phyloP scores from a whole-genome alignment of 2,113 vertebrate genomes.

The Phylloscopus whistleri region DNA sequence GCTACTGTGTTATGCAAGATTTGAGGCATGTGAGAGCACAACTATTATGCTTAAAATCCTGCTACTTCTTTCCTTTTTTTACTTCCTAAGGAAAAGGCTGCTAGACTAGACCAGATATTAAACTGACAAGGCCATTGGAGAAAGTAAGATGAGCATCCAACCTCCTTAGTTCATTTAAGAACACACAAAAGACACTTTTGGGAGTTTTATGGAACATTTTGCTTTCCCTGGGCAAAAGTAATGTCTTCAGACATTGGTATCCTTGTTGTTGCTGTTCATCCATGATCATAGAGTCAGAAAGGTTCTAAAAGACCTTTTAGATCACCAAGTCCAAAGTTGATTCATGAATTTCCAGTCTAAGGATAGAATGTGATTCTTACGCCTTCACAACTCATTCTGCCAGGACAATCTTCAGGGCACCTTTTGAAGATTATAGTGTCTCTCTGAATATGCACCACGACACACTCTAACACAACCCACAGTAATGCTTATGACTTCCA shows the following conservation, averaged over 20 bases:
- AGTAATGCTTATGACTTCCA: neutral
- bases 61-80: neutral
- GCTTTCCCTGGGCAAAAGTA: neutral
- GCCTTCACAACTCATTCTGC: neutral
- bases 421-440: neutral
- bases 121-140: neutral
- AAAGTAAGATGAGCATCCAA: neutral
- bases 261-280: neutral
- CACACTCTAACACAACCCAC: neutral
- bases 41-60: neutral
- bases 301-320: neutral
- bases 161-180: neutral
- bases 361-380: neutral
- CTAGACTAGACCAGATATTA: neutral
- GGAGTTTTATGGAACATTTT: neutral
- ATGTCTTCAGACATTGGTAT: neutral
- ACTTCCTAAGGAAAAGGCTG: neutral
- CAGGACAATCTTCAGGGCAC: neutral
- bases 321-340: neutral
- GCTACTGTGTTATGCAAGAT: neutral
- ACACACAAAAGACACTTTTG: neutral
- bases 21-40: neutral
- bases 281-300: neutral
- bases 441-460: neutral
- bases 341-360: neutral